Base-by-base conservation (phyloP, 2,888 invertebrate species). In the Ennomos erosarius region DNA sequence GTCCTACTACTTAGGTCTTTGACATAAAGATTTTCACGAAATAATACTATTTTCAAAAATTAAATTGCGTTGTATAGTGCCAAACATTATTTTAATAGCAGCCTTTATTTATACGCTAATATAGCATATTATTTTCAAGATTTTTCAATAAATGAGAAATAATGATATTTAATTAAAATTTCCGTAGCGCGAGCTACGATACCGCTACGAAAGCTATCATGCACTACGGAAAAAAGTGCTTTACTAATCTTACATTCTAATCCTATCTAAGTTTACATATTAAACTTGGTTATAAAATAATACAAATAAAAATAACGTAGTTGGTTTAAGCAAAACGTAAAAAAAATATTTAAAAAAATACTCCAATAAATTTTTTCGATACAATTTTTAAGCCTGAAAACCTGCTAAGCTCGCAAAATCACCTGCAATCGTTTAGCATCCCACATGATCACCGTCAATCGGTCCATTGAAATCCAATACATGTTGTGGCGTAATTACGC, bases 401-500 rank as follows among this genome's bases (percentile, higher is more conserved):
- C 10, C 47, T 34, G 39, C 55, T 51, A 55, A 60, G 46, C 55
- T 38, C 12, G 9, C 42, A 43, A 70, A 74, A 74, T 70, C 73
- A 72, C 74, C 72, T 70, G 72, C 74, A 76, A 79, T 79, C 76
- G 74, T 75, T 76, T 73, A 75, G 69, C 72, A 78, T 78, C 76
- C 75, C 60, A 49, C 63, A 66, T 49, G 58, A 83, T 83, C 79
- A 81, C 75, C 81, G 79, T 85, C 82, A 82, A 83, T 82, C 81
- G 84, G 79, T 75, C 80, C 79, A 85, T 84, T 82, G 85, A 81
- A 86, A 84, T 83, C 78, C 75, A 81, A 82, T 83, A 81, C 73
- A 76, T 79, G 59, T 59, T 59, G 78, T 74, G 76, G 73, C 77
- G 77, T 81, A 82, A 85, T 85, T 82, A 82, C 79, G 78, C 71